Evolutionary conservation across 1,140 invertebrate genomes (phyloP).

Genomic region (Muscidifurax raptorellus): DNA sequence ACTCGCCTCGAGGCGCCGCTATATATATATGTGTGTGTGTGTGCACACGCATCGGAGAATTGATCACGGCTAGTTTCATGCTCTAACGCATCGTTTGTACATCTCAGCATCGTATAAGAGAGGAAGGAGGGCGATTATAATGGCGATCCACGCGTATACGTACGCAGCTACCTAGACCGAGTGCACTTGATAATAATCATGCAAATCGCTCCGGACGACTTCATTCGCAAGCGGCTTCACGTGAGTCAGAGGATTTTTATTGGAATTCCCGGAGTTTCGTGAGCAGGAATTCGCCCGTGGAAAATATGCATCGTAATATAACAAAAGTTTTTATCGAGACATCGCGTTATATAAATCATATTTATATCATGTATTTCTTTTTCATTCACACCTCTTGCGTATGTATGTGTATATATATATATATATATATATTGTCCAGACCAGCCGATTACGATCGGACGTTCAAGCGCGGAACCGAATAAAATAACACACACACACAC

Average conservation of each 20-base stretch:
- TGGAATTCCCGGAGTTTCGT: neutral
- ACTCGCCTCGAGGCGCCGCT: conserved; percentile 27
- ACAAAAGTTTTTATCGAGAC: neutral
- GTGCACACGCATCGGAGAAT: conserved; percentile 25
- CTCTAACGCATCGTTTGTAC: conserved; percentile 38
- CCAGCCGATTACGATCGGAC: neutral
- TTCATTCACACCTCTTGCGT: neutral
- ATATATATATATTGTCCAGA: conserved; percentile 14
- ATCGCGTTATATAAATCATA: conserved; percentile 8
- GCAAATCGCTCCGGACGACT: conserved; percentile 7
- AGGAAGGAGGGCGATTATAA: neutral
- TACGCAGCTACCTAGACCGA: neutral
- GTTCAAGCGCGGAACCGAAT: neutral
- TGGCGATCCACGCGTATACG: no score
- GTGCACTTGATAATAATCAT: conserved; percentile 32
- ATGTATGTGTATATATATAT: no score
- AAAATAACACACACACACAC: neutral
- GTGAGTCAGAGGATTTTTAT: neutral
- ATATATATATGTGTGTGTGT: neutral
- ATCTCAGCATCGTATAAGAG: neutral
- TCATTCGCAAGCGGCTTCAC: neutral
- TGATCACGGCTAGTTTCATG: conserved; percentile 44
- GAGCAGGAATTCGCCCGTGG: neutral
- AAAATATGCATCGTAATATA: neutral
- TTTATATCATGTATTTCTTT: neutral